These are phyloP conservation scores for Mola mola DNA, from an alignment of 2,113 vertebrate species.

Conservation along the genomic window DNA sequence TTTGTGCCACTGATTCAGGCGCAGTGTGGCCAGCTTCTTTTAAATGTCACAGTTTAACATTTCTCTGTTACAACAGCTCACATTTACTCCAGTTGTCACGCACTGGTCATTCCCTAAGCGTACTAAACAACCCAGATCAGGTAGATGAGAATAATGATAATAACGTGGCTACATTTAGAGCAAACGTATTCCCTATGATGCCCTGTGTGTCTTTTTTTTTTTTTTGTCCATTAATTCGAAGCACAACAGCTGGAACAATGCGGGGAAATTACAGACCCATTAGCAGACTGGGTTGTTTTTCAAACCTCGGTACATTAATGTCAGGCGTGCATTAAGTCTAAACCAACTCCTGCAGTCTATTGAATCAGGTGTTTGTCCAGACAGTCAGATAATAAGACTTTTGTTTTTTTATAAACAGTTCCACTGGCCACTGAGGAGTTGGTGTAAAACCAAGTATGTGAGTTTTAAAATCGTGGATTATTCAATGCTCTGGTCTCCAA, in stretches of 20 bases:
- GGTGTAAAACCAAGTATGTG: neutral
- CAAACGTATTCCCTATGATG: constrained; percentile 2
- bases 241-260: constrained; percentile 65
- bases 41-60: constrained; percentile 74
- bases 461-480: constrained; percentile 13
- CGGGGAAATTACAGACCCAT: constrained; percentile 69
- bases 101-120: constrained; percentile 31
- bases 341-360: constrained; percentile 20
- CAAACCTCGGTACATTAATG: constrained; percentile 56
- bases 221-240: constrained; percentile 43
- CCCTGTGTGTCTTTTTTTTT: neutral
- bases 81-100: constrained; percentile 55
- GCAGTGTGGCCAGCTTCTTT: constrained; percentile 46
- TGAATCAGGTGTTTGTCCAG: constrained; percentile 41
- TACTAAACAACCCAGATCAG: constrained; percentile 29
- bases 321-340: constrained; percentile 26
- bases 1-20: constrained; percentile 59
- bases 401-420: constrained; percentile 22
- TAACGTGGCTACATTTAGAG: constrained; percentile 27
- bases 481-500: constrained; percentile 1
- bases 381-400: constrained; percentile 19
- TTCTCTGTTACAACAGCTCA: constrained; percentile 51
- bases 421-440: neutral
- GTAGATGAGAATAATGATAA: constrained; percentile 44
- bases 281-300: constrained; percentile 46